These are phyloP conservation scores for Thalassoma bifasciatum DNA, from an alignment of 2,113 vertebrate species.

Conservation along the genomic window DNA sequence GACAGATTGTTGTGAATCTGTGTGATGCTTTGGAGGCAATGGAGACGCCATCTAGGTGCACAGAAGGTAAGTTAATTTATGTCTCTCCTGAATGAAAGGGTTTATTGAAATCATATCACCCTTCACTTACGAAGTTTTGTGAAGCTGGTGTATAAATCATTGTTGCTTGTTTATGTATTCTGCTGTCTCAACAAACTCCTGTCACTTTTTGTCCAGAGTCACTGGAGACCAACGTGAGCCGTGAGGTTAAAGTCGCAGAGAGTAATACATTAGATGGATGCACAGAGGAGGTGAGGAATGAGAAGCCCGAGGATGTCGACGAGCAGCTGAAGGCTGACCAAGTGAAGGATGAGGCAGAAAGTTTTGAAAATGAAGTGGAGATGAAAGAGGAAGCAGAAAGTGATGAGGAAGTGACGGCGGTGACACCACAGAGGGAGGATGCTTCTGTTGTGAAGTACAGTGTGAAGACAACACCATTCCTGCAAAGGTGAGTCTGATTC, in stretches of 20 bases:
- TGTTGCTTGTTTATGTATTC: too few relatives aligned
- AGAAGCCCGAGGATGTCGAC: background rate
- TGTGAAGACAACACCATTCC: slow-evolving; percentile 84
- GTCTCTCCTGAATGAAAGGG: background rate
- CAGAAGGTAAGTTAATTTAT: slow-evolving; percentile 77
- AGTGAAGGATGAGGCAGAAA: slow-evolving; percentile 46
- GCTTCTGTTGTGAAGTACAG: slow-evolving; percentile 85
- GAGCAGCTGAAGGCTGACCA: slow-evolving; percentile 22
- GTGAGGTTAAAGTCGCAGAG: slow-evolving; percentile 12
- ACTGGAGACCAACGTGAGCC: slow-evolving; percentile 28
- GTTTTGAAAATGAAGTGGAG: slow-evolving; percentile 46
- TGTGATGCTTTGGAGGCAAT: slow-evolving; percentile 82
- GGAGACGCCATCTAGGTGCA: slow-evolving; percentile 68
- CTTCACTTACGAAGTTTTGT: too few relatives aligned
- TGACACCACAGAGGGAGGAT: slow-evolving; percentile 61
- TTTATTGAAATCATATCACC: too few relatives aligned
- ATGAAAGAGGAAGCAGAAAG: slow-evolving; percentile 42
- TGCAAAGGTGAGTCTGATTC: slow-evolving; percentile 85
- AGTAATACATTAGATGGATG: slow-evolving; percentile 17
- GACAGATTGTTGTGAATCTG: slow-evolving; percentile 82
- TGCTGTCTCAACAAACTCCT: background rate
- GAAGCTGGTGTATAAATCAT: too few relatives aligned
- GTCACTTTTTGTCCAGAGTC: background rate
- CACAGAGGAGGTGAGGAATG: background rate
- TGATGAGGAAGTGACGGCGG: slow-evolving; percentile 45